Evolutionary conservation across 2,888 invertebrate species (phyloP).

Genomic region (Machimus atricapillus): DNA sequence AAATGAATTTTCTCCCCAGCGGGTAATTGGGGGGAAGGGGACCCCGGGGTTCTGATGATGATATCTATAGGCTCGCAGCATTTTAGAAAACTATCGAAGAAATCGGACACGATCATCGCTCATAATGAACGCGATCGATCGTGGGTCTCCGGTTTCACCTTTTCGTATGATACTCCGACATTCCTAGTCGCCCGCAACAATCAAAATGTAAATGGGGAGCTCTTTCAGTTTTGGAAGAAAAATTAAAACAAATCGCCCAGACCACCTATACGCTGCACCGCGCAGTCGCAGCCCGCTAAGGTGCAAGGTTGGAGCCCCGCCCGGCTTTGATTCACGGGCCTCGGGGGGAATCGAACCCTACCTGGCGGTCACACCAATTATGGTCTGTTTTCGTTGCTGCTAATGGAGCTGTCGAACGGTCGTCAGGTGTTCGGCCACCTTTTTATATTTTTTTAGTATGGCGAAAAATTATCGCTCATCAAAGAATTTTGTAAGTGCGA

Average conservation of each 20-base stretch:
- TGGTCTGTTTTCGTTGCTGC: neutral
- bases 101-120: neutral
- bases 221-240: neutral
- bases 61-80: neutral
- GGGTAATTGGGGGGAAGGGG: neutral
- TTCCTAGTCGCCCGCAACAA: neutral
- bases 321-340: neutral
- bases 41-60: neutral
- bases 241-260: neutral
- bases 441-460: neutral
- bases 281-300: neutral
- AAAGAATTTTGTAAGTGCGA: neutral
- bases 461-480: neutral
- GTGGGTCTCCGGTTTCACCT: neutral
- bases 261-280: neutral
- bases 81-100: neutral
- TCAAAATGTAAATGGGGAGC: neutral
- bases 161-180: neutral
- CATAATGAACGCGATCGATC: neutral
- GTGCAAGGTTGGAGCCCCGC: neutral
- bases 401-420: neutral
- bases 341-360: neutral
- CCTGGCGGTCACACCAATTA: neutral
- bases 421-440: neutral
- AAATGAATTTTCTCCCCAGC: neutral